These are phyloP conservation scores for Xestobium rufovillosum DNA, from an alignment of 2,888 invertebrate genomes.

Conservation along the genomic window DNA sequence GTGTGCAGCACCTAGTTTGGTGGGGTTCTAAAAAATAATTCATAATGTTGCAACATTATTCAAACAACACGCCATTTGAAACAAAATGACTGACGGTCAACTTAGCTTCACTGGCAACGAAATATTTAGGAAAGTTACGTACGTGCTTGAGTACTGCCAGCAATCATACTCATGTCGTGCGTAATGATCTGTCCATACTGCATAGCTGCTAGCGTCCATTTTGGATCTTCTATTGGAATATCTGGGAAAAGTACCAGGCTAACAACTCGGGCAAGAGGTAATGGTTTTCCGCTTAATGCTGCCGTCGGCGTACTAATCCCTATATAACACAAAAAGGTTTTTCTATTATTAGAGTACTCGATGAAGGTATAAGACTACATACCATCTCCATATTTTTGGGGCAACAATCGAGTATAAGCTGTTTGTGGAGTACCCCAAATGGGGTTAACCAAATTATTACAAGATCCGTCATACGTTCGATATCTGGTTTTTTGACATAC, in stretches of 20 bases:
- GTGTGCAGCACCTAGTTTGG: constrained; percentile 55
- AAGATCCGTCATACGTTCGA: constrained; percentile 82
- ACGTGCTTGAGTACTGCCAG: constrained; percentile 69
- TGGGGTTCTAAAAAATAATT: constrained; percentile 46
- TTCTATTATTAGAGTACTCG: background rate
- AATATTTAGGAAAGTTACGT: no score
- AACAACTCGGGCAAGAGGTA: constrained; percentile 65
- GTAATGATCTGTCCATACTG: constrained; percentile 75
- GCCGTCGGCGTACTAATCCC: constrained; percentile 59
- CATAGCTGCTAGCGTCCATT: constrained; percentile 68
- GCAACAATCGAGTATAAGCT: constrained; percentile 57
- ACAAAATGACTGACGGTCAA: background rate
- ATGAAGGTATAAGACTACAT: constrained; percentile 34
- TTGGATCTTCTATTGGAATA: constrained; percentile 58
- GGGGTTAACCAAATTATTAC: constrained; percentile 83
- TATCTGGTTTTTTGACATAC: constrained; percentile 55
- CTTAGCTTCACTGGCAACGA: no score
- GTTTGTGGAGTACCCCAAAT: constrained; percentile 74
- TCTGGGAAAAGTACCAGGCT: constrained; percentile 67
- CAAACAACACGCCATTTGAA: constrained; percentile 1
- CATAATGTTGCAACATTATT: constrained; percentile 4
- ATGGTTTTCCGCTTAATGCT: constrained; percentile 51
- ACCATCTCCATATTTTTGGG: constrained; percentile 64
- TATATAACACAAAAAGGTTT: constrained; percentile 30
- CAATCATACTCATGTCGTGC: constrained; percentile 71